Conservation (phyloP, 37 sponge, comb jelly and placozoan genomes). For the Cliona cf. orientalis region DNA sequence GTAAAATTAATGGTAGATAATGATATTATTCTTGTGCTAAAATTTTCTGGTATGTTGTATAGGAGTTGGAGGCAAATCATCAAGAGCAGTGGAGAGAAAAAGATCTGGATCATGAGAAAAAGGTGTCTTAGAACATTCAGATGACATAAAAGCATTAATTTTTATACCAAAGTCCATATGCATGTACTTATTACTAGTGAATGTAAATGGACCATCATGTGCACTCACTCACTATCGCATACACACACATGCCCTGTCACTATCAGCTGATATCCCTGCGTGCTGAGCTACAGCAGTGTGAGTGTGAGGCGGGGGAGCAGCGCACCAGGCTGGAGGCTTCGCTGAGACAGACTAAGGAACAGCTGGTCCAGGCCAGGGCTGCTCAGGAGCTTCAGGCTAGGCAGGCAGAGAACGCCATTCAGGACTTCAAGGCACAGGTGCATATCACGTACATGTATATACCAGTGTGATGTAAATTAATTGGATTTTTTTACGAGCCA, state of each 20-base stretch:
- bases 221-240: too few species aligned
- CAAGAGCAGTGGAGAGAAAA: neutral
- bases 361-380: neutral
- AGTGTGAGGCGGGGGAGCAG: neutral
- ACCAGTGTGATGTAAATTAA: too few species aligned
- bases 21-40: too few species aligned
- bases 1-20: too few species aligned
- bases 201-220: too few species aligned
- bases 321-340: neutral
- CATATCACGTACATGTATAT: too few species aligned
- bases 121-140: neutral
- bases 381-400: neutral
- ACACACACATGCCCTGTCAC: too few species aligned
- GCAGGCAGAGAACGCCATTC: neutral
- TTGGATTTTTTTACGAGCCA: too few species aligned
- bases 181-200: too few species aligned
- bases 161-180: too few species aligned
- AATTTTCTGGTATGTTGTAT: too few species aligned
- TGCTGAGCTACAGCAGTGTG: neutral
- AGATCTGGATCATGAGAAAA: neutral
- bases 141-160: too few species aligned
- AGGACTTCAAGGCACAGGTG: neutral
- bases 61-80: neutral
- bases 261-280: neutral
- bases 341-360: neutral